phyloP scores from a whole-genome alignment of 2,888 invertebrate species.

The Thumatha senex region DNA sequence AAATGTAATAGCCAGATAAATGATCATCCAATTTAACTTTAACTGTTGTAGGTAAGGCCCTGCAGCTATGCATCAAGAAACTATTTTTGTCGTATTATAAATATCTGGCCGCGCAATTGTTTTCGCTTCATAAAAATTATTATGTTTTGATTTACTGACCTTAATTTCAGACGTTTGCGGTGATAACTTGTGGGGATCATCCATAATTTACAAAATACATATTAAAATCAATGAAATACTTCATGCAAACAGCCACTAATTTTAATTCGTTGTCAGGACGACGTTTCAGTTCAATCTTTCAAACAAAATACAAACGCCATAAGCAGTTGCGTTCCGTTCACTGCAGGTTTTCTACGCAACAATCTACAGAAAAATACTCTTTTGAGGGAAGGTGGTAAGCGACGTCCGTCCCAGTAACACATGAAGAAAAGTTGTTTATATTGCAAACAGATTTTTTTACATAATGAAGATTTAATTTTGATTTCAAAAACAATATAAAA shows the following conservation, averaged over 20 bases:
- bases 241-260: conserved; percentile 60
- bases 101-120: conserved; percentile 50
- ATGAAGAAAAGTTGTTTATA: no score
- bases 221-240: conserved; percentile 64
- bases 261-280: conserved; percentile 74
- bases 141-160: conserved; percentile 48
- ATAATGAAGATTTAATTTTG: no score
- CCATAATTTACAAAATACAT: conserved; percentile 78
- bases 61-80: conserved; percentile 60
- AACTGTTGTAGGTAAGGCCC: conserved; percentile 37
- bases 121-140: conserved; percentile 23
- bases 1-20: conserved; percentile 1
- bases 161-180: conserved; percentile 61
- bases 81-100: conserved; percentile 68
- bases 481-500: no score
- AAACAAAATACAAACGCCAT: conserved; percentile 70
- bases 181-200: conserved; percentile 64
- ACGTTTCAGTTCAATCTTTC: conserved; percentile 60
- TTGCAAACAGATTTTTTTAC: no score
- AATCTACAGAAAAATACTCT: no score
- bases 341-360: not conserved
- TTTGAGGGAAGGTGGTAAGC: no score
- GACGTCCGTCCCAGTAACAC: no score
- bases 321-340: conserved; percentile 40
- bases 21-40: conserved; percentile 22